phyloP scores from a whole-genome alignment of 2,113 vertebrate species.

The Hyperoodon ampullatus region DNA sequence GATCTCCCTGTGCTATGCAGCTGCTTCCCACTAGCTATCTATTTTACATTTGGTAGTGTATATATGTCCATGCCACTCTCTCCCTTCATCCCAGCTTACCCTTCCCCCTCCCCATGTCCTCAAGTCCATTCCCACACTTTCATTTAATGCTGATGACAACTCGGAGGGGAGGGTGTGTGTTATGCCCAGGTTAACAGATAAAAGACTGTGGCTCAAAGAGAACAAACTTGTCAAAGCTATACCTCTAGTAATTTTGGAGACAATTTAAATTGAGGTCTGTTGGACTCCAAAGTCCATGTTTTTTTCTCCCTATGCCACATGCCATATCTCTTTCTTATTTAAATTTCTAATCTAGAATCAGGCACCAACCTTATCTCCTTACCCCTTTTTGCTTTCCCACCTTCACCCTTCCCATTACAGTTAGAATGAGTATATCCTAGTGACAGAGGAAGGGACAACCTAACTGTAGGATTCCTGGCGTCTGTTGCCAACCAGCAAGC shows the following conservation, averaged over 20 bases:
- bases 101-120: too few species aligned
- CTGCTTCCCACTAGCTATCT: too few species aligned
- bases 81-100: too few species aligned
- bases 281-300: neutral
- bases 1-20: too few species aligned
- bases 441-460: neutral
- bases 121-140: neutral
- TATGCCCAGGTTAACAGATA: neutral
- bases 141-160: neutral
- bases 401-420: neutral
- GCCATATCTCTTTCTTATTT: neutral
- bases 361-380: neutral
- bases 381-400: neutral
- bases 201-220: neutral
- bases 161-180: neutral
- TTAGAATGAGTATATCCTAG: neutral
- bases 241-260: neutral
- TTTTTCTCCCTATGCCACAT: too few species aligned
- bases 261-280: neutral
- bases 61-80: too few species aligned
- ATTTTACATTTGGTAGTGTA: too few species aligned
- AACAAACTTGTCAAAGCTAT: neutral
- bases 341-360: constrained; percentile 40
- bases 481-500: neutral
- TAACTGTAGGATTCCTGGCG: neutral